Evolutionary conservation across 2,797 vertebrate genomes (phyloP).

Genomic region (Danionella dracula): DNA sequence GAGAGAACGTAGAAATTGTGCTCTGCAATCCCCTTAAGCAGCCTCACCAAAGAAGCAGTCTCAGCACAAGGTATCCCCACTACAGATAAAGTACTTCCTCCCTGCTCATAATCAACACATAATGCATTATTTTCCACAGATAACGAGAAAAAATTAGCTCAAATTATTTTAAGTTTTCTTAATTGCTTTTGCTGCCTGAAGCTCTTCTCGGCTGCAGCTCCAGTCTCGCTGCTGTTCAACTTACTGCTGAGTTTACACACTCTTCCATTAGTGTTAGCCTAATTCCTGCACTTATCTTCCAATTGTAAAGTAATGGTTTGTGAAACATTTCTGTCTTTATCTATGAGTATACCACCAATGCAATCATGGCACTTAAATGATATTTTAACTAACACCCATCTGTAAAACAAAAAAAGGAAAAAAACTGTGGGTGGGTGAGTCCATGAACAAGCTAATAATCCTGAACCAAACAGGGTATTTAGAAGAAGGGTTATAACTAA

Average conservation of each 20-base stretch:
- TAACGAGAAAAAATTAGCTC: slow-evolving; percentile 73
- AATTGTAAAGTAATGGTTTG: slow-evolving; percentile 72
- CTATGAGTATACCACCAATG: slow-evolving; percentile 73
- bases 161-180: slow-evolving; percentile 79
- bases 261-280: slow-evolving; percentile 70
- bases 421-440: slow-evolving; percentile 73
- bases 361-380: slow-evolving; percentile 68
- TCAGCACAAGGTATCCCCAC: slow-evolving; percentile 72
- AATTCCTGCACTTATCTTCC: slow-evolving; percentile 77
- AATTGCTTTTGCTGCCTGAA: slow-evolving; percentile 77
- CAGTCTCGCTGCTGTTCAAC: slow-evolving; percentile 51
- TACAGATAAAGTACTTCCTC: slow-evolving; percentile 69
- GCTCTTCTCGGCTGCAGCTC: slow-evolving; percentile 58
- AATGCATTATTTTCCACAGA: slow-evolving; percentile 72
- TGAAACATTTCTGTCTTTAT: slow-evolving; percentile 73
- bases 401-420: slow-evolving; percentile 71
- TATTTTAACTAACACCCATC: slow-evolving; percentile 75
- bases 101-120: slow-evolving; percentile 71
- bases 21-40: slow-evolving; percentile 58
- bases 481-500: slow-evolving; percentile 76
- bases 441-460: slow-evolving; percentile 70
- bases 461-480: slow-evolving; percentile 73
- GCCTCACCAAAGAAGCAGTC: slow-evolving; percentile 61
- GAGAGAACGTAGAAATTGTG: slow-evolving; percentile 35
- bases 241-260: slow-evolving; percentile 73